Evolutionary conservation across 1,140 invertebrate species (phyloP).

Genomic region (Drosophila orena): DNA sequence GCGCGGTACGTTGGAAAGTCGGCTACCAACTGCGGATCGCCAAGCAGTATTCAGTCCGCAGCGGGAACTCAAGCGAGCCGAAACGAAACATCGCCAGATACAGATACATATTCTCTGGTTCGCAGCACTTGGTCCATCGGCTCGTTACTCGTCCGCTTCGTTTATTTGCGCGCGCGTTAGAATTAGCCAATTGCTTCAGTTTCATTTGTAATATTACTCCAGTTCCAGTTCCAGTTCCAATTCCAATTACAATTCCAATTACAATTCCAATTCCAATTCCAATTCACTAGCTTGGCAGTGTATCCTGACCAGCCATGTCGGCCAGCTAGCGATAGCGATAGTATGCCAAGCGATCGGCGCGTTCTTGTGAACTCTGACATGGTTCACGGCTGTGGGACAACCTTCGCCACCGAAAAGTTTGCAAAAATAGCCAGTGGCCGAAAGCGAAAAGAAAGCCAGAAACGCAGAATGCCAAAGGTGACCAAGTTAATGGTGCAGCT

Average conservation of each 20-base stretch:
- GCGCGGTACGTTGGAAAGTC: background rate
- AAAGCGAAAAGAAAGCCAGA: constrained; percentile 38
- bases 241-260: background rate
- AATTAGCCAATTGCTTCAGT: constrained; percentile 19
- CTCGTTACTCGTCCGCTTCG: constrained; percentile 29
- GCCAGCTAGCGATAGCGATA: constrained; percentile 1
- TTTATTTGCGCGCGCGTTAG: constrained; percentile 21
- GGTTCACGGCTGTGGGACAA: constrained; percentile 20
- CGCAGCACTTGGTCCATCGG: constrained; percentile 31
- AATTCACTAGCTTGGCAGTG: no score
- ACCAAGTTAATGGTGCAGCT: constrained; percentile 46
- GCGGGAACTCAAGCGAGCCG: constrained; percentile 56
- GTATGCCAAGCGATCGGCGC: constrained; percentile 20
- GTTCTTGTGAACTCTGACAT: constrained; percentile 38
- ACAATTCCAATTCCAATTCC: background rate
- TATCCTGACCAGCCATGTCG: constrained; percentile 10
- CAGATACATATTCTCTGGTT: constrained; percentile 21
- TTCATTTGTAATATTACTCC: background rate
- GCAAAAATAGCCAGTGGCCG: constrained; percentile 23
- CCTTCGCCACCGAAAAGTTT: constrained; percentile 34
- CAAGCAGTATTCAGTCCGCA: constrained; percentile 30
- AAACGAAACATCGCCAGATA: constrained; percentile 39
- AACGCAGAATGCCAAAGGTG: constrained; percentile 46
- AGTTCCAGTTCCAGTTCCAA: background rate
- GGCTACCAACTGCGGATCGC: constrained; percentile 19